Base-by-base conservation (phyloP, 2,797 vertebrate species). In the Acanthiza pusilla region DNA sequence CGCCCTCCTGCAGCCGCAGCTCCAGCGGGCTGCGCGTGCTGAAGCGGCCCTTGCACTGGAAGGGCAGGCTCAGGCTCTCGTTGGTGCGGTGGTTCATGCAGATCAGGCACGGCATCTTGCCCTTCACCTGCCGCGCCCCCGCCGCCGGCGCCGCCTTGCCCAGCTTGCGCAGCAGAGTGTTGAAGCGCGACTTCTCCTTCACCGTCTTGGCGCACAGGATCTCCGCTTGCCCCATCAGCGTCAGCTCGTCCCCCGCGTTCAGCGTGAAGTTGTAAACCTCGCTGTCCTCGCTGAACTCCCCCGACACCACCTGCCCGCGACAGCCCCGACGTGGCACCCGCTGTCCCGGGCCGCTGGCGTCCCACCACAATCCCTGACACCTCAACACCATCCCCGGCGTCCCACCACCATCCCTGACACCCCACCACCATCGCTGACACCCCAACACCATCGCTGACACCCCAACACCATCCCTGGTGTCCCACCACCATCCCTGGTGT, bases 1-100 rank as follows among this genome's bases (percentile, higher is more conserved):
- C 99, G 5, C 99, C 99, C 86, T 99, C 99, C 97, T 99, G 99
- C 98, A 99, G 99, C 92, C 99, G 98, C 96, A 99, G 98, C 98
- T 99, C 99, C 93, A 99, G 97, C 1, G 99, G 99, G 50, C 99
- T 99, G 88, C 99, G 99, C 0, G 99, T 99, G 98, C 99, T 99
- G 97, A 99, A 99, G 95, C 98, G 99, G 58, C 99, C 99, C 43
- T 98, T 98, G 97, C 99, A 99, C 95, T 99, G 99, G 93, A 99
- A 99, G 61, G 99, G 99, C 68, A 99, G 97, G 97, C 99, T 99
- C 91, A 99, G 97, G 91, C 99, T 99, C 98, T 99, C 99, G 65
- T 99, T 99, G 98, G 99, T 99, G 95, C 99, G 99, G 94, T 99
- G 99, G 97, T 99, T 99, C 99, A 99, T 98, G 94, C 99, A 99